These are phyloP conservation scores for Pelusios castaneus DNA, from an alignment of 2,113 vertebrate genomes.

Conservation along the genomic window DNA sequence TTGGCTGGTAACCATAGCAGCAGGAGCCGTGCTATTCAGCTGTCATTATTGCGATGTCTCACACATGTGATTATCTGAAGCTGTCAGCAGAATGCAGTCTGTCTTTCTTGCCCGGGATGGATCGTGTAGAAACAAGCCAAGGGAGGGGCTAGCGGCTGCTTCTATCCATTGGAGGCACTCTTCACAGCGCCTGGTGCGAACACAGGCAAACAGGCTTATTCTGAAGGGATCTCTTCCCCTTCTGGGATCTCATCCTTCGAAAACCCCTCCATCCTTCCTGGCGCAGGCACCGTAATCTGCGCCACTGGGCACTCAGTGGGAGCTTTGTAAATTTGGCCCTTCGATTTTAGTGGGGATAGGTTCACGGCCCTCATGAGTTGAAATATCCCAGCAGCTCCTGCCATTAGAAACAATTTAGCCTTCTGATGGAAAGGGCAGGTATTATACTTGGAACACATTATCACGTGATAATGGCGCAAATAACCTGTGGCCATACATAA, in stretches of 20 bases:
- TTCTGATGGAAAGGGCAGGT: neutral
- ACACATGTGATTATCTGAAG: conserved; percentile 74
- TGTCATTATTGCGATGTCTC: conserved; percentile 67
- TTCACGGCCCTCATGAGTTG: neutral
- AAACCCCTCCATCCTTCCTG: neutral
- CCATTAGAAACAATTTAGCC: neutral
- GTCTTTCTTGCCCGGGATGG: conserved; percentile 51
- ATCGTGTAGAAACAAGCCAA: conserved; percentile 44
- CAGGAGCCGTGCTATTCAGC: conserved; percentile 65
- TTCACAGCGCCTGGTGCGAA: neutral
- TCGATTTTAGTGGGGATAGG: neutral
- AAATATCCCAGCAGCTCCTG: neutral
- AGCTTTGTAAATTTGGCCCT: neutral
- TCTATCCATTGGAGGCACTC: neutral
- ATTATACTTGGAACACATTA: neutral
- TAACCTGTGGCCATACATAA: neutral
- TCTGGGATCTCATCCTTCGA: neutral
- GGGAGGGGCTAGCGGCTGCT: neutral
- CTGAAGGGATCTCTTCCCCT: neutral
- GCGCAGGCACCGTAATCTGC: neutral
- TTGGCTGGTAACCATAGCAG: conserved; percentile 75
- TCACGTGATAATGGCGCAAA: neutral
- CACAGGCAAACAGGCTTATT: neutral
- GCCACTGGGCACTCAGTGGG: neutral
- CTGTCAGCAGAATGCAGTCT: conserved; percentile 63